Evolutionary conservation across 2,797 vertebrate species (phyloP).

Genomic region (Peromyscus nudipes): DNA sequence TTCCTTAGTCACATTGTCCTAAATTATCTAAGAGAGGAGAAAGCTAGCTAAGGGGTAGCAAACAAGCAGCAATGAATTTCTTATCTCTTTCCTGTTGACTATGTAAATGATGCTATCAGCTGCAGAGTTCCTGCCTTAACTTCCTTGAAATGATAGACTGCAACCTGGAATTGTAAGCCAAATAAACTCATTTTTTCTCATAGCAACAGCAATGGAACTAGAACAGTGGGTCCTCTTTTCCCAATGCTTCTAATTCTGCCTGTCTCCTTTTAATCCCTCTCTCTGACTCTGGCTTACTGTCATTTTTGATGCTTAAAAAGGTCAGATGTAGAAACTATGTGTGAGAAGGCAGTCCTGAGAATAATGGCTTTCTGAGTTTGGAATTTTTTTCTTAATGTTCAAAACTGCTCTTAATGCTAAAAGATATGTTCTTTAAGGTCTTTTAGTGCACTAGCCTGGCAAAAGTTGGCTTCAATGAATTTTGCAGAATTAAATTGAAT

Average conservation of each 20-base stretch:
- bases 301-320: not conserved
- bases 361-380: not conserved
- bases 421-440: not conserved
- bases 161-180: not conserved
- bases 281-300: not conserved
- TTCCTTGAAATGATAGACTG: not conserved
- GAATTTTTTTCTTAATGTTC: not conserved
- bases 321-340: not conserved
- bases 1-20: not conserved
- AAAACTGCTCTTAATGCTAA: conserved; percentile 9
- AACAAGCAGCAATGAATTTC: not conserved
- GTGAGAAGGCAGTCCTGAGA: not conserved
- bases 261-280: not conserved
- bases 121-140: not conserved
- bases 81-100: not conserved
- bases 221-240: not conserved
- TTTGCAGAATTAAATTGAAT: conserved; percentile 48
- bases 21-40: not conserved
- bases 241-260: not conserved
- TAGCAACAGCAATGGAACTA: not conserved
- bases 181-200: not conserved
- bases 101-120: not conserved
- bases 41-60: not conserved
- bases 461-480: conserved; percentile 43
- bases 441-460: not conserved